Percentiles rank a stretch among this genome's conserved stretches.
Evolutionary conservation across 1,140 invertebrate genomes (phyloP).

Genomic region (Cydia strobilella): DNA sequence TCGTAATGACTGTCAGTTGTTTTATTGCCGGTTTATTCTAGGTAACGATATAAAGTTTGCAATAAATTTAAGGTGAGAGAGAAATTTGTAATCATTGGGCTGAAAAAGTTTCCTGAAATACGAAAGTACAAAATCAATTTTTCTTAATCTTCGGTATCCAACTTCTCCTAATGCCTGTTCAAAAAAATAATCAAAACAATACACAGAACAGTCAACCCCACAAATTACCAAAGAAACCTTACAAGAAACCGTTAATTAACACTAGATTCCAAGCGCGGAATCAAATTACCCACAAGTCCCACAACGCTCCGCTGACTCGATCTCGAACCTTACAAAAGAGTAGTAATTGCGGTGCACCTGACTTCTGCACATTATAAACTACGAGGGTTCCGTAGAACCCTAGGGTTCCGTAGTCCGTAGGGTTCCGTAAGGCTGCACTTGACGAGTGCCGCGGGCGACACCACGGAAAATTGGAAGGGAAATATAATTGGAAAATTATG

Average conservation of each 20-base stretch:
- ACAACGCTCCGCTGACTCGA: background rate
- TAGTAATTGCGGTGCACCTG: slow-evolving; percentile 48
- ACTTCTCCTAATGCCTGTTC: too few relatives aligned
- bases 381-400: slow-evolving; percentile 2
- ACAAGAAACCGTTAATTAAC: slow-evolving; percentile 11
- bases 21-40: too few relatives aligned
- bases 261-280: background rate
- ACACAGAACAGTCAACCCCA: background rate
- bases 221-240: background rate
- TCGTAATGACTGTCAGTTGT: background rate
- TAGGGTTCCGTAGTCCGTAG: background rate
- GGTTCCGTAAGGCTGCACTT: slow-evolving; percentile 66
- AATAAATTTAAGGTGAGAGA: background rate
- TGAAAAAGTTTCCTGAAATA: background rate
- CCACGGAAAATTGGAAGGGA: slow-evolving; percentile 78
- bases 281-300: slow-evolving; percentile 19
- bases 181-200: background rate
- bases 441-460: slow-evolving; percentile 77
- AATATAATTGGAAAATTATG: slow-evolving; percentile 81
- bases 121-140: too few relatives aligned
- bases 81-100: background rate
- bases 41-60: background rate
- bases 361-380: slow-evolving; percentile 42
- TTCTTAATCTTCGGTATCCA: too few relatives aligned
- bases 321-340: slow-evolving; percentile 35